Base-by-base conservation (phyloP, 2,888 invertebrate genomes). In the Alloscopus bannaensis region DNA sequence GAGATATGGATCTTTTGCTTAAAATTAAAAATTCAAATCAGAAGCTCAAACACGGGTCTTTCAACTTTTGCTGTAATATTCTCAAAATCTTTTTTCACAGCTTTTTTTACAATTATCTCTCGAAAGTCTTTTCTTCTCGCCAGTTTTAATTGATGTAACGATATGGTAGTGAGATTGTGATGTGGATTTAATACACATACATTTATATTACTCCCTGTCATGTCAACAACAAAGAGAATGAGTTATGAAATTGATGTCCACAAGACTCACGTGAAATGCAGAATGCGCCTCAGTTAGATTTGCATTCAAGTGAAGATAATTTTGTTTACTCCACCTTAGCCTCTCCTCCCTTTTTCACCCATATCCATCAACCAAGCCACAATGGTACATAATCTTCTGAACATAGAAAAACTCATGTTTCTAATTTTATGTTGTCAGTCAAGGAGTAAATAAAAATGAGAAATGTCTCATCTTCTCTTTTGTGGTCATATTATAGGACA, bases 301-400 rank as follows among this genome's bases (percentile, higher is more conserved):
- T n/a, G n/a, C n/a, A n/a, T n/a, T n/a, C 45, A n/a, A 45, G 18
- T 45, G 45, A 45, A 45, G 3, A 45, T 16, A 45, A 8, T 36
- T 36, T 36, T 6, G 36, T 6, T 45, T 45, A 45, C 45, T 45
- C 45, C 45, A 45, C 45, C 45, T 45, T 18, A n/a, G n/a, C n/a
- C 45, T 45, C 45, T 36, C 6, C 36, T 8, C 6, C 36, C 13
- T 36, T 36, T 36, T 36, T 13, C 13, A 36, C 6, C 36, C 13
- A 8, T 36, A 36, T 36, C 6, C 13, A 36, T 36, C 13, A n/a
- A n/a, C n/a, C n/a, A n/a, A n/a, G n/a, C n/a, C n/a, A n/a, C n/a
- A n/a, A n/a, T n/a, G n/a, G n/a, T n/a, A n/a, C n/a, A n/a, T n/a
- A n/a, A n/a, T n/a, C n/a, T n/a, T n/a, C n/a, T n/a, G n/a, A n/a